Evolutionary conservation across 2,797 vertebrate species (phyloP).

Genomic region (Dicrostonyx torquatus): DNA sequence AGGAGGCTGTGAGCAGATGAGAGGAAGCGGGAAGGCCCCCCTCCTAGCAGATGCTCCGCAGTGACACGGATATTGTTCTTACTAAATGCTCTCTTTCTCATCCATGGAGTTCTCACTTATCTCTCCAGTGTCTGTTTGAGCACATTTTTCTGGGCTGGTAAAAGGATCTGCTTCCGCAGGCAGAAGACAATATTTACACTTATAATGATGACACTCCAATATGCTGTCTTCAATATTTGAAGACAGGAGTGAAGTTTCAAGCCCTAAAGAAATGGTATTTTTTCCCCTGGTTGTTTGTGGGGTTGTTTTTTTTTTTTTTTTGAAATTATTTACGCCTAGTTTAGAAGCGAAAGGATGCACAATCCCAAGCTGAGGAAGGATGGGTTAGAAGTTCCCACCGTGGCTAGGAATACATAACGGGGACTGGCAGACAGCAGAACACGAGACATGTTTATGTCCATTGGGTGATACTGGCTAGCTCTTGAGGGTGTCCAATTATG

Average conservation of each 20-base stretch:
- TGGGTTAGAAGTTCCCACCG: too few relatives aligned
- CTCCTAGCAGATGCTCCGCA: conserved; percentile 28
- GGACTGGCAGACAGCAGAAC: too few relatives aligned
- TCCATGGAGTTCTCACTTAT: neutral
- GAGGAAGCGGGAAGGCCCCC: fast-evolving
- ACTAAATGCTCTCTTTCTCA: neutral
- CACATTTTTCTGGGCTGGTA: neutral
- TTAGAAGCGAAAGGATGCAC: neutral
- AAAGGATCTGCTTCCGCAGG: neutral
- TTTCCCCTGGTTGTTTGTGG: neutral
- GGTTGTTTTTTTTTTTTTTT: too few relatives aligned
- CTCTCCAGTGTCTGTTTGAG: neutral
- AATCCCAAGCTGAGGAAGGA: neutral
- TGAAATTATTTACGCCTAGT: neutral
- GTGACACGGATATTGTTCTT: conserved; percentile 28
- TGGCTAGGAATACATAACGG: neutral
- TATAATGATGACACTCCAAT: neutral
- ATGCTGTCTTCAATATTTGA: neutral
- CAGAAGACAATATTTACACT: neutral
- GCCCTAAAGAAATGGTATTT: neutral
- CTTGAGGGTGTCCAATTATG: neutral
- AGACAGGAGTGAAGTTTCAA: neutral
- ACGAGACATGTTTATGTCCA: too few relatives aligned
- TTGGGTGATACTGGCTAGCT: neutral
- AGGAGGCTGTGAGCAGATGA: conserved; percentile 20